Percentiles rank a stretch among this genome's conserved stretches.
Conservation (phyloP, 2,888 invertebrate genomes). For the Scaeva pyrastri region DNA sequence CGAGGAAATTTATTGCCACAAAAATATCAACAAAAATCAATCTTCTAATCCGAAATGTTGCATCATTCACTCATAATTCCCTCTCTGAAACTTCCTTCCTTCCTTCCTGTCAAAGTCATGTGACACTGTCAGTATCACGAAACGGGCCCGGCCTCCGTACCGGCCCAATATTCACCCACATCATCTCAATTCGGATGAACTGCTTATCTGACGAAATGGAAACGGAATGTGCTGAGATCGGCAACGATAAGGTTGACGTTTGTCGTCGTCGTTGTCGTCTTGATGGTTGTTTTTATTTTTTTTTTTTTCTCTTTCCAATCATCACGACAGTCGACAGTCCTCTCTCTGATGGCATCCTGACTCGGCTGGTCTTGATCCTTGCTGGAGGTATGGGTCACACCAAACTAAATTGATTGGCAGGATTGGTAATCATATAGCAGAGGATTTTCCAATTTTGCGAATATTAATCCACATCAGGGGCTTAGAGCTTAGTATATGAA, state of each 20-base stretch:
- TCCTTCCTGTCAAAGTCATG: conserved; percentile 75
- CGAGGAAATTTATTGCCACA: conserved; percentile 24
- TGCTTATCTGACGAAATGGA: conserved; percentile 70
- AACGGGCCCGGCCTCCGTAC: conserved; percentile 3
- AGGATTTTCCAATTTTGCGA: conserved; percentile 74
- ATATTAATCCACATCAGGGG: conserved; percentile 66
- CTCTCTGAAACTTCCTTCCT: conserved; percentile 67
- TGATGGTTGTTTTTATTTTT: conserved; percentile 28
- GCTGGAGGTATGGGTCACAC: conserved; percentile 51
- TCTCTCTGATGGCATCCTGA: conserved; percentile 8
- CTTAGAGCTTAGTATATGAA: conserved; percentile 36
- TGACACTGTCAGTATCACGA: conserved; percentile 69
- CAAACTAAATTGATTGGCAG: conserved; percentile 69
- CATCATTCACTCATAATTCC: conserved; percentile 71
- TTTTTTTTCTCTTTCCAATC: conserved; percentile 18
- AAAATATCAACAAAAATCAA: conserved; percentile 58
- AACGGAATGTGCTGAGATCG: conserved; percentile 51
- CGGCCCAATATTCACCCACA: not conserved
- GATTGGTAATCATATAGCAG: conserved; percentile 50
- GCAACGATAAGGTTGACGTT: conserved; percentile 49
- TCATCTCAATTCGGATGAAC: conserved; percentile 49
- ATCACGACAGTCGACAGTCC: conserved; percentile 9
- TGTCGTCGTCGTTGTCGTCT: not conserved
- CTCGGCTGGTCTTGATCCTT: conserved; percentile 2
- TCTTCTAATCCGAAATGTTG: conserved; percentile 52